Conservation (phyloP, 2,888 invertebrate species). For the Machimus rusticus region DNA sequence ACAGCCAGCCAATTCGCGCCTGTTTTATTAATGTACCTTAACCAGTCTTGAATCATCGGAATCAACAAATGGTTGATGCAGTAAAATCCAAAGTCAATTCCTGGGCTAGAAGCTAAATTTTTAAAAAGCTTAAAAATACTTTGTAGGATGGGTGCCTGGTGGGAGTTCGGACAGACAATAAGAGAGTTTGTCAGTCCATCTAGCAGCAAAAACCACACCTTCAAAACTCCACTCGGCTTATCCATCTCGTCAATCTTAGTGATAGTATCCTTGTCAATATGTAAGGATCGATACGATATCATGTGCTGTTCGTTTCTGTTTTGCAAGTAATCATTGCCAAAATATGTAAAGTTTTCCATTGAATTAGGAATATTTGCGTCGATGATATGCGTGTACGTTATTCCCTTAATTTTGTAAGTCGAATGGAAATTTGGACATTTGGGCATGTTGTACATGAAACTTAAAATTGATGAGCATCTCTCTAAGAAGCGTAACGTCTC, state of each 20-base stretch:
- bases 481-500: slow-evolving; percentile 86
- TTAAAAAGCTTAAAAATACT: slow-evolving; percentile 84
- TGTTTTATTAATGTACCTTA: slow-evolving; percentile 77
- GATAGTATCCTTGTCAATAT: slow-evolving; percentile 63
- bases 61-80: slow-evolving; percentile 91
- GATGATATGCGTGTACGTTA: slow-evolving; percentile 79
- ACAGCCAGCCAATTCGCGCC: slow-evolving; percentile 77
- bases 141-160: slow-evolving; percentile 86
- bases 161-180: slow-evolving; percentile 86
- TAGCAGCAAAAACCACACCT: slow-evolving; percentile 88
- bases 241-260: slow-evolving; percentile 69
- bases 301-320: slow-evolving; percentile 72
- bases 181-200: slow-evolving; percentile 85
- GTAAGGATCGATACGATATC: slow-evolving; percentile 63
- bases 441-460: slow-evolving; percentile 94
- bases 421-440: slow-evolving; percentile 93
- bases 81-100: slow-evolving; percentile 87
- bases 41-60: slow-evolving; percentile 93
- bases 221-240: slow-evolving; percentile 81
- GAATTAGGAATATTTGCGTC: slow-evolving; percentile 83
- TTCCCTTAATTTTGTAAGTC: slow-evolving; percentile 82
- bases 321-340: slow-evolving; percentile 69
- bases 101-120: slow-evolving; percentile 80
- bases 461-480: slow-evolving; percentile 85
- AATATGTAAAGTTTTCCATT: slow-evolving; percentile 73